A percentile compares a stretch with the other conserved stretches of the same genome.
Evolutionary conservation across 2,888 invertebrate species (phyloP).

Genomic region (Pemphredon lugubris): DNA sequence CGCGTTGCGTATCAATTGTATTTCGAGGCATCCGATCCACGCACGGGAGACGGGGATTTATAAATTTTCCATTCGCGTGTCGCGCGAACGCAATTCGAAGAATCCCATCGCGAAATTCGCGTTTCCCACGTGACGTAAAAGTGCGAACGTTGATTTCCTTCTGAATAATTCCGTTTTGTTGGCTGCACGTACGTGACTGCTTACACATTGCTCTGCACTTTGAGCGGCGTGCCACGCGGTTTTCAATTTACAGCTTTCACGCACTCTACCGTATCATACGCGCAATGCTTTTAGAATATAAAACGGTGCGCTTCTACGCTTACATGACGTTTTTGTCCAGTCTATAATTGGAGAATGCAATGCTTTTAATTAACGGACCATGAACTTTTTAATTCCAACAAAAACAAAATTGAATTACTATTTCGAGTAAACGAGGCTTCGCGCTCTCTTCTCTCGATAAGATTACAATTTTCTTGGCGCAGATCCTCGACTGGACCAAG

Average conservation of each 20-base stretch:
- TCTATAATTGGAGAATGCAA: background rate
- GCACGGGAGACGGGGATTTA: background rate
- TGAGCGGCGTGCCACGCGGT: background rate
- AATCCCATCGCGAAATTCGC: background rate
- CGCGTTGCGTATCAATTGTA: background rate
- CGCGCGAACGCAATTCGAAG: constrained; percentile 2
- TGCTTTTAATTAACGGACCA: no score
- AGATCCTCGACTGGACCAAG: no score
- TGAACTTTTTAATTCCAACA: no score
- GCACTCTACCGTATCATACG: background rate
- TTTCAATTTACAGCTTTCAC: constrained; percentile 9
- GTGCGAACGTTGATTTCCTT: background rate
- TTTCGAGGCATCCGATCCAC: background rate
- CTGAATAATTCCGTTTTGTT: constrained; percentile 16
- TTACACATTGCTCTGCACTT: constrained; percentile 17
- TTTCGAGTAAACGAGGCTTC: no score
- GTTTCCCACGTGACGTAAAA: background rate
- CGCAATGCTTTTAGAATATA: background rate
- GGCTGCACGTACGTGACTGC: background rate
- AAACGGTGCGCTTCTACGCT: background rate
- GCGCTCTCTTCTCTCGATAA: no score
- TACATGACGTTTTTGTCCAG: background rate
- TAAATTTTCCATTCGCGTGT: background rate
- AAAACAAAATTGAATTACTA: no score
- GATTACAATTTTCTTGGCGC: no score